A percentile compares a stretch with the other conserved stretches of the same genome.
These are phyloP conservation scores for Poeciliopsis infans DNA, from an alignment of 2,797 vertebrate genomes.

Conservation along the genomic window DNA sequence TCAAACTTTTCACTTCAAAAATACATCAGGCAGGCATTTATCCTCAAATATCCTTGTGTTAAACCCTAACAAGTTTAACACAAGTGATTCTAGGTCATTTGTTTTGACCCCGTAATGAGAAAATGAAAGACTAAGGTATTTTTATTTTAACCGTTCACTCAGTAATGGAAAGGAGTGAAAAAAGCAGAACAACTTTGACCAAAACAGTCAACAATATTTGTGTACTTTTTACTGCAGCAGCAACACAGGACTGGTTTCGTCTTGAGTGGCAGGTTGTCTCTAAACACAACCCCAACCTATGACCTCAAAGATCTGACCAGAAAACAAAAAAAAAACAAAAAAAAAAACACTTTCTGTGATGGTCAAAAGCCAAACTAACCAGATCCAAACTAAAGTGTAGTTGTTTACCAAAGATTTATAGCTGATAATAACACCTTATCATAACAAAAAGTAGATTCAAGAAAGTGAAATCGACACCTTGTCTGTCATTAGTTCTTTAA, in stretches of 20 bases:
- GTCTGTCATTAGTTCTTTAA: conserved; percentile 61
- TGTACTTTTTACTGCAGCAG: conserved; percentile 21
- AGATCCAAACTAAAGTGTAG: conserved; percentile 47
- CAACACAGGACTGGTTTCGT: conserved; percentile 29
- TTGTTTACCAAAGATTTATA: conserved; percentile 53
- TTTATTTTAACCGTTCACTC: neutral
- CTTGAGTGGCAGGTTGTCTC: conserved; percentile 12
- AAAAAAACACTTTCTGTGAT: conserved; percentile 35
- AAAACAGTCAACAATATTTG: conserved; percentile 27
- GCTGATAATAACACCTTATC: conserved; percentile 32
- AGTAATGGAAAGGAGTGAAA: neutral
- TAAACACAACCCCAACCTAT: conserved; percentile 35
- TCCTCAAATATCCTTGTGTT: neutral
- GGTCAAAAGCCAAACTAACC: conserved; percentile 37
- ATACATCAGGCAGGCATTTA: neutral
- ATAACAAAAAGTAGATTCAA: neutral
- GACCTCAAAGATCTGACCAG: conserved; percentile 35
- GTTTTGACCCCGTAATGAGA: neutral
- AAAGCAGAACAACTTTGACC: conserved; percentile 25
- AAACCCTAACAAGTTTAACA: neutral
- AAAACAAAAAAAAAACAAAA: conserved; percentile 8
- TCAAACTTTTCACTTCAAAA: neutral
- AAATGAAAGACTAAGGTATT: conserved; percentile 7
- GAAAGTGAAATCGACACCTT: neutral
- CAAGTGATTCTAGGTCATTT: too few relatives aligned